These are phyloP conservation scores for Meloidogyne floridensis DNA, from an alignment of 1,140 invertebrate species.

Conservation along the genomic window DNA sequence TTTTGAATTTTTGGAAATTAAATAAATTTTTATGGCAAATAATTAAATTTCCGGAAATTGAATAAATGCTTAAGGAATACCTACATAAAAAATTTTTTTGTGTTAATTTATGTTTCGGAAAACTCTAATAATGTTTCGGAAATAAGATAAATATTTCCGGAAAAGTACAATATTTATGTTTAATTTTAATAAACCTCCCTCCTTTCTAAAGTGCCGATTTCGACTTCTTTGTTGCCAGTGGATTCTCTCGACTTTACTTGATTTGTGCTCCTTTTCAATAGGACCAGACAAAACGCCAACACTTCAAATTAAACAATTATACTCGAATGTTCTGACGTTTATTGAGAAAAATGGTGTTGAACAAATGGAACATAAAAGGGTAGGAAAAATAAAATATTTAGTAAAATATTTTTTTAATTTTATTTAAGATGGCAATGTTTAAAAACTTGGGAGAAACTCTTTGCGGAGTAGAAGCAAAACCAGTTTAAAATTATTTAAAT, in stretches of 20 bases:
- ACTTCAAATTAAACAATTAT: conserved; percentile 36
- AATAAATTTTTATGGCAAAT: background rate
- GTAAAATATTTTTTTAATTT: background rate
- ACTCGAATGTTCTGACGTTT: conserved; percentile 38
- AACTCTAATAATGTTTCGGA: too few relatives aligned
- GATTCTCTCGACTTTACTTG: conserved; percentile 53
- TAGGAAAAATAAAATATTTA: background rate
- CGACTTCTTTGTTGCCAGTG: conserved; percentile 46
- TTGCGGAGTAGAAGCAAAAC: background rate
- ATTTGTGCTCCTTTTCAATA: conserved; percentile 54
- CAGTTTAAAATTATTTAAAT: background rate
- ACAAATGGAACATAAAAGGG: conserved; percentile 14
- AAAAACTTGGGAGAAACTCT: conserved; percentile 29
- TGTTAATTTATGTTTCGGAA: too few relatives aligned
- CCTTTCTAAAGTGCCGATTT: conserved; percentile 39
- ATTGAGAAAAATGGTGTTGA: conserved; percentile 17
- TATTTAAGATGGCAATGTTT: conserved; percentile 70
- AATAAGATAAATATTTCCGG: too few relatives aligned
- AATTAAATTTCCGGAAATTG: background rate
- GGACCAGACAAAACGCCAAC: conserved; percentile 44
- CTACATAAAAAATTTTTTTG: too few relatives aligned
- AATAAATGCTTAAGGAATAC: too few relatives aligned
- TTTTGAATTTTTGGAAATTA: background rate
- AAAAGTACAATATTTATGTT: too few relatives aligned
- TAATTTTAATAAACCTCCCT: background rate